Conservation (phyloP, 2,113 vertebrate genomes). For the Baryphthengus martii region DNA sequence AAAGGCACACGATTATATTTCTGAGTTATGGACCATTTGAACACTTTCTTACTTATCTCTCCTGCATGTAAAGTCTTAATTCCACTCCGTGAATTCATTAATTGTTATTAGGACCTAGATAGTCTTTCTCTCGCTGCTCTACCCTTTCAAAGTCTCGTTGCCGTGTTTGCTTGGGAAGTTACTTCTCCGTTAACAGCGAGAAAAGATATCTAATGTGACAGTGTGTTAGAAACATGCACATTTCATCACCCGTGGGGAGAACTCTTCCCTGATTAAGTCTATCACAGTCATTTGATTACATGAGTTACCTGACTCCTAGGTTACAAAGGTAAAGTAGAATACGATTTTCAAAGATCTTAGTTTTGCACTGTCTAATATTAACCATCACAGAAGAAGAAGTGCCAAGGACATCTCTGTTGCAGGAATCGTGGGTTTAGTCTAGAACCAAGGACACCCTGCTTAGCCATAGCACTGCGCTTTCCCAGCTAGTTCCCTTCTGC, state of each 20-base stretch:
- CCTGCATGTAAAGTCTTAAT: neutral
- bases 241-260: neutral
- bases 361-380: neutral
- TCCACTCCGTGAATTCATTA: neutral
- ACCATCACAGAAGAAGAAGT: neutral
- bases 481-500: neutral
- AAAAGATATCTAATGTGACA: neutral
- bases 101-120: neutral
- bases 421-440: neutral
- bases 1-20: constrained; percentile 23
- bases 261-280: neutral
- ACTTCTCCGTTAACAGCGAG: neutral
- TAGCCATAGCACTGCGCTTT: neutral
- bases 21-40: neutral
- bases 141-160: neutral
- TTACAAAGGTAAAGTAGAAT: neutral
- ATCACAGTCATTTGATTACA: rapidly evolving
- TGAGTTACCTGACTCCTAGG: neutral
- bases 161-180: neutral
- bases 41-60: neutral
- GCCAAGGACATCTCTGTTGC: neutral
- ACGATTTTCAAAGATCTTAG: neutral
- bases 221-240: neutral
- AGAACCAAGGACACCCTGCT: neutral
- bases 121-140: neutral